Evolutionary conservation across 1,140 invertebrate species (phyloP), one percentile per base, ranked within the genome.

Genomic region (Heliconius eleuchia): DNA sequence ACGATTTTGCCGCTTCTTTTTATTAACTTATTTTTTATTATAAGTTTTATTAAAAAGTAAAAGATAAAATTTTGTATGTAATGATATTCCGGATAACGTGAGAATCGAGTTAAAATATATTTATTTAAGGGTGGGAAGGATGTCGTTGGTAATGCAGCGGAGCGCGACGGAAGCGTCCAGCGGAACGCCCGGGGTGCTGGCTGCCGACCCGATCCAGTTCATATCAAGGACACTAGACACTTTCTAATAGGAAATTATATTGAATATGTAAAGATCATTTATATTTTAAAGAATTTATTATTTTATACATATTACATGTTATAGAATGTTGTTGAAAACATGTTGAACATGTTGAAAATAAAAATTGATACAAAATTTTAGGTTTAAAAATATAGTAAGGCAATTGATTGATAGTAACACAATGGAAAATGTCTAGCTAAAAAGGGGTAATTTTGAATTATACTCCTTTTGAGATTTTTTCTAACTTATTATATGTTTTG

Each of bases 131-230:
- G 70, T 80, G 74, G 75, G 72, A 80, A 82, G 81, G 79, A 80
- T 80, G 79, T 78, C 77, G 78, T 73, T 75, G 79, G 83, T 39
- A 66, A 81, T 70, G 84, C 83, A 80, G 78, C 90, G 84, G 80
- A 88, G 82, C 91, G 86, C 72, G 84, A 87, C 88, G 80, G 75
- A 83, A 74, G 84, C 89, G 87, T 46, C 76, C 72, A 84, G 82
- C 85, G 88, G 86, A 89, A 90, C 89, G 86, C 78, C 78, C 82
- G 81, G 84, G 85, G 84, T 85, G 84, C 37, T 72, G 71, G 7
- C 71, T 72, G 71, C 37, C 80, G 82, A 78, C 81, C 81, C 71
- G 76, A 80, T 82, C 82, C 84, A 81, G 79, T 80, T 74, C 71
- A 50, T 72, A 79, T 83, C 84, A 85, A 85, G 83, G 83, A 82